These are phyloP conservation scores for Melopsittacus undulatus DNA, from an alignment of 2,797 vertebrate genomes.

Conservation along the genomic window DNA sequence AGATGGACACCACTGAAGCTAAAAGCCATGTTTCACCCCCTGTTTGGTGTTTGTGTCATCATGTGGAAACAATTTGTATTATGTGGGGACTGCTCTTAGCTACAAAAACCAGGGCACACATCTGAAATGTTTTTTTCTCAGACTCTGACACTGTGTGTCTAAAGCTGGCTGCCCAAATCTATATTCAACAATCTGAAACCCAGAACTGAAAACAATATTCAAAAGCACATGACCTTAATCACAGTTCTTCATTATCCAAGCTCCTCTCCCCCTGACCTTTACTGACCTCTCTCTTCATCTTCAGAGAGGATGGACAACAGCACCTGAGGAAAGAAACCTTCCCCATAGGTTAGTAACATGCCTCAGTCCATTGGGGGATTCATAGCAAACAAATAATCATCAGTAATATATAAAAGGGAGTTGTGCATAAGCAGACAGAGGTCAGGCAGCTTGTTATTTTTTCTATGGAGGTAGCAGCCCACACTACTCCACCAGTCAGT, in stretches of 20 bases:
- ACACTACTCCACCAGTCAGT: not conserved
- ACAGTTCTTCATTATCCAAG: not conserved
- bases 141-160: not conserved
- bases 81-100: not conserved
- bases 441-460: not conserved
- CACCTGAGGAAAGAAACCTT: not conserved
- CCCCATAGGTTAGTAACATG: not conserved
- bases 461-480: not conserved
- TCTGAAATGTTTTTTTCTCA: not conserved
- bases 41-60: not conserved
- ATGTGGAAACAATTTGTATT: not conserved
- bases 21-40: not conserved
- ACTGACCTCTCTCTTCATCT: not conserved
- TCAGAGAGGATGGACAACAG: not conserved
- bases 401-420: not conserved
- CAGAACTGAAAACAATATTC: not conserved
- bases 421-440: not conserved
- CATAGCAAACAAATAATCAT: slow-evolving; percentile 12
- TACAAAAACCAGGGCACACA: not conserved
- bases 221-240: not conserved
- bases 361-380: not conserved
- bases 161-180: not conserved
- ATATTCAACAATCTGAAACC: not conserved
- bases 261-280: not conserved
- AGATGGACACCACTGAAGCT: not conserved